A percentile compares a stretch with the other conserved stretches of the same genome.
These are phyloP conservation scores for Mesaphorura yosii DNA, from an alignment of 1,140 invertebrate species.

Conservation along the genomic window DNA sequence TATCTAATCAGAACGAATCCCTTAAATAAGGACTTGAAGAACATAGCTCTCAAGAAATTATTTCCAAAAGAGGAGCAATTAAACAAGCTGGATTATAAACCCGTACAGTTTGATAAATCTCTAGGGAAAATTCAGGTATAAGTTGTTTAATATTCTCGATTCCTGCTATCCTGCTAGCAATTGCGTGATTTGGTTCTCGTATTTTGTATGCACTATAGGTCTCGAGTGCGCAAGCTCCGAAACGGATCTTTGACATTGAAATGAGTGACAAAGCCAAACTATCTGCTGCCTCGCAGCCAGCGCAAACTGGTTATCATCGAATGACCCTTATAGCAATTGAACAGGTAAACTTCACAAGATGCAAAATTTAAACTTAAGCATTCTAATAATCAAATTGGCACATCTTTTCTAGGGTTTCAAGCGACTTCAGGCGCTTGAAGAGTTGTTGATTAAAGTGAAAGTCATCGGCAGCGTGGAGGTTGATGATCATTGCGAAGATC, in stretches of 20 bases:
- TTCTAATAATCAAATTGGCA: conserved; percentile 24
- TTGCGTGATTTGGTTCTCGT: background rate
- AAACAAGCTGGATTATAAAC: conserved; percentile 52
- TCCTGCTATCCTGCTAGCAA: background rate
- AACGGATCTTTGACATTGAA: conserved; percentile 24
- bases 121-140: conserved; percentile 61
- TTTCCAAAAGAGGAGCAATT: conserved; percentile 30
- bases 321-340: conserved; percentile 13
- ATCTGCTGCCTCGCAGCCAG: too few species aligned
- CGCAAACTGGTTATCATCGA: background rate
- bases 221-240: conserved; percentile 28
- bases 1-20: background rate
- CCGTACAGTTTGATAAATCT: conserved; percentile 82
- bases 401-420: background rate
- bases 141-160: conserved; percentile 3
- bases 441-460: too few species aligned
- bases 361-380: too few species aligned
- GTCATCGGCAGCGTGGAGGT: background rate
- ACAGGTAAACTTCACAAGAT: conserved; percentile 40
- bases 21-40: background rate
- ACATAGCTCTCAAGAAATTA: conserved; percentile 35
- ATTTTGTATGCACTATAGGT: too few species aligned
- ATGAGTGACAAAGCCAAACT: too few species aligned
- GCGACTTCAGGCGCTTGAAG: background rate
- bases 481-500: background rate